Evolutionary conservation across 35 echinoderm and acorn worm species (phyloP).

Genomic region (Strongylocentrotus purpuratus): DNA sequence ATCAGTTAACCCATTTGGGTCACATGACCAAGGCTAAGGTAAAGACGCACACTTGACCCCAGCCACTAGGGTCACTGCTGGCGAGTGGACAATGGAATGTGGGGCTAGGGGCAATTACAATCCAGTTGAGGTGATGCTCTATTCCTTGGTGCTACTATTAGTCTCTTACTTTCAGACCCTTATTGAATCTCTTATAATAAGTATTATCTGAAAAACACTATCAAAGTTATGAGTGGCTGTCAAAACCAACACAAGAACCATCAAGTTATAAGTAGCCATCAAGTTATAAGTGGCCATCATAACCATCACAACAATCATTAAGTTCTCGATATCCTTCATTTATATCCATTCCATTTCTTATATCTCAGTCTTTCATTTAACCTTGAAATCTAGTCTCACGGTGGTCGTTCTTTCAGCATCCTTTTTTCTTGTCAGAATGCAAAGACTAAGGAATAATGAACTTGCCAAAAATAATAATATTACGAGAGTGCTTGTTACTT

Average conservation of each 20-base stretch:
- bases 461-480: background rate
- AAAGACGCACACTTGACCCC: slow-evolving; percentile 38
- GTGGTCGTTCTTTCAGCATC: background rate
- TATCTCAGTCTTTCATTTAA: no score
- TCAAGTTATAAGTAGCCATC: no score
- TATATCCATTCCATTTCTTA: no score
- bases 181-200: background rate
- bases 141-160: background rate
- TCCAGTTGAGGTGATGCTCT: background rate
- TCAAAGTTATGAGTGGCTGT: no score
- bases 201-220: no score
- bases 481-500: background rate
- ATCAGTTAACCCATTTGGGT: slow-evolving; percentile 42
- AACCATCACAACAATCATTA: no score
- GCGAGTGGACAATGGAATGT: slow-evolving; percentile 40
- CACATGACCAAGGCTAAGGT: slow-evolving; percentile 25
- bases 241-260: no score
- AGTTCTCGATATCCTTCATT: no score
- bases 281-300: no score
- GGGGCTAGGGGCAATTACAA: slow-evolving; percentile 32
- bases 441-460: background rate
- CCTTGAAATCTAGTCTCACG: no score
- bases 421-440: background rate
- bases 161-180: background rate
- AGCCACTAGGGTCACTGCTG: background rate